Evolutionary conservation across 2,888 invertebrate species (phyloP).

Genomic region (Synergus gifuensis): DNA sequence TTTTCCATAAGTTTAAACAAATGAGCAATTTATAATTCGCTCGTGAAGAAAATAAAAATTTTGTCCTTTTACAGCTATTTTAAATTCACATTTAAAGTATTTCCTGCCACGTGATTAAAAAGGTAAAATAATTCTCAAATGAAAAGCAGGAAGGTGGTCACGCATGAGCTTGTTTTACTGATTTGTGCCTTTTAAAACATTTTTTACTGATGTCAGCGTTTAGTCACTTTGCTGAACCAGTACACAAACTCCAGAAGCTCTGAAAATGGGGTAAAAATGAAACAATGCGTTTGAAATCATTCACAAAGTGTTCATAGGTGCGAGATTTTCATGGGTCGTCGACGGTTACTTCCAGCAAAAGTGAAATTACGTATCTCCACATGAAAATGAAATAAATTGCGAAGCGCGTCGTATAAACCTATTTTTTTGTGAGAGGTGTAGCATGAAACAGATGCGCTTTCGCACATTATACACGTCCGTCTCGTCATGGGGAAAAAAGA

Average conservation of each 20-base stretch:
- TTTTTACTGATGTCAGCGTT: neutral
- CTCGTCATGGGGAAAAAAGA: neutral
- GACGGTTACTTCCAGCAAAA: neutral
- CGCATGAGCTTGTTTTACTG: neutral
- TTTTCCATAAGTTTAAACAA: too few species aligned
- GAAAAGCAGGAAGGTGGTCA: too few species aligned
- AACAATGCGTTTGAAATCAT: neutral
- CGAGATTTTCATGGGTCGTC: conserved; percentile 1
- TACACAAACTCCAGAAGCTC: neutral
- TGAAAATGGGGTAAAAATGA: neutral
- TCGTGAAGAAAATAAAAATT: too few species aligned
- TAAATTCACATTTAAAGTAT: too few species aligned
- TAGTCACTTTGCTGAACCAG: neutral
- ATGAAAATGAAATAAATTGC: neutral
- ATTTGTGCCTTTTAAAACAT: neutral
- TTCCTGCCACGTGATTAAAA: too few species aligned
- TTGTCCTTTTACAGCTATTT: too few species aligned
- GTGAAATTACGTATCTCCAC: neutral
- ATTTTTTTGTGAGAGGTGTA: neutral
- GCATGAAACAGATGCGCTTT: neutral
- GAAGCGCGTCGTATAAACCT: neutral
- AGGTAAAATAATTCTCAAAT: neutral
- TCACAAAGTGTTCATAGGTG: neutral
- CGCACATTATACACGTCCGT: neutral
- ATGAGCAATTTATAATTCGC: too few species aligned